phyloP scores from a whole-genome alignment of 2,113 vertebrate genomes.

The Pterocles orientalis region DNA sequence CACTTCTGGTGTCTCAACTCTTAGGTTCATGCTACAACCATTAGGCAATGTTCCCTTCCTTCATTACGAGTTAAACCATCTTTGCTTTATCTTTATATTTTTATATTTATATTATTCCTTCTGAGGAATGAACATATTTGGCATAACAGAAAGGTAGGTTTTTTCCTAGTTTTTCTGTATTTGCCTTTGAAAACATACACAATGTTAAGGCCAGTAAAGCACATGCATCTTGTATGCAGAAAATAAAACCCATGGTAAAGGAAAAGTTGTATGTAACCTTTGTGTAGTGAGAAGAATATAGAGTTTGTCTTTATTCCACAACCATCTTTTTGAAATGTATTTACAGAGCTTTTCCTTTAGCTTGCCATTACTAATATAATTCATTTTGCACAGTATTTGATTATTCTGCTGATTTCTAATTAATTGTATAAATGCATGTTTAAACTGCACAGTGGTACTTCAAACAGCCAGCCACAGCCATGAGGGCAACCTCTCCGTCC shows the following conservation, averaged over 20 bases:
- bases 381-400: background rate
- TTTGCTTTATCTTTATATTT: background rate
- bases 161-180: background rate
- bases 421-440: background rate
- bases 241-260: constrained; percentile 50
- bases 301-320: background rate
- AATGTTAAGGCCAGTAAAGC: constrained; percentile 11
- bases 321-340: background rate
- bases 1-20: background rate
- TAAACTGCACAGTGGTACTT: background rate
- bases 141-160: background rate
- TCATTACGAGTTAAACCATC: background rate
- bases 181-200: background rate
- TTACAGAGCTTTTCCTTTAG: background rate
- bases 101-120: background rate
- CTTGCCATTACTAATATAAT: background rate
- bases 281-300: background rate
- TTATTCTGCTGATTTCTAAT: background rate
- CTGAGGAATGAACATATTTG: background rate
- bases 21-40: background rate
- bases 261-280: background rate
- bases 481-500: background rate
- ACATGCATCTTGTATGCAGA: background rate
- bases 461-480: background rate
- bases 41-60: background rate